Conservation (phyloP, 2,888 invertebrate species). For the Caenorhabditis zanzibari region DNA sequence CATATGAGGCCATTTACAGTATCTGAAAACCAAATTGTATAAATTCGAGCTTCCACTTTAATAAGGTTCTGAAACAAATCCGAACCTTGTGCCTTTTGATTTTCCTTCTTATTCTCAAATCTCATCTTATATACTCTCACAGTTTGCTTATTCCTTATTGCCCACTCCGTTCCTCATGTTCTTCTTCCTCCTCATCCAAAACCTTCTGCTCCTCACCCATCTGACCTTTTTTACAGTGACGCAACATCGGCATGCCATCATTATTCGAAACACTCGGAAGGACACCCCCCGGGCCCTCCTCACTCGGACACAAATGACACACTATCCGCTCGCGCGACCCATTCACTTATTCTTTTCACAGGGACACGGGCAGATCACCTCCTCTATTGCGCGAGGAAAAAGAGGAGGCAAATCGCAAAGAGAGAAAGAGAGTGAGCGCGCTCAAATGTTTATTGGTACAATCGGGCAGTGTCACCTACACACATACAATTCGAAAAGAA, state of each 20-base stretch:
- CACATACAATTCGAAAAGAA: slow-evolving; percentile 33
- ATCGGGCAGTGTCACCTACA: slow-evolving; percentile 49
- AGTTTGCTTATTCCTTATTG: slow-evolving; percentile 48
- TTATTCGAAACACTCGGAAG: background rate
- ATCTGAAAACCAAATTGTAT: too few species aligned
- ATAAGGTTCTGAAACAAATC: too few species aligned
- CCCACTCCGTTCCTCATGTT: slow-evolving; percentile 15
- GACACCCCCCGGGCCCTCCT: slow-evolving; percentile 18
- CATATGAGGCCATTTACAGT: too few species aligned
- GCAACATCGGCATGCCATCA: slow-evolving; percentile 50
- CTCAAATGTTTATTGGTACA: slow-evolving; percentile 60
- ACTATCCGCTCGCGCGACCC: slow-evolving; percentile 52
- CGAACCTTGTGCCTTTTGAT: background rate
- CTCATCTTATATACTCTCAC: background rate
- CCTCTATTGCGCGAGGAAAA: slow-evolving; percentile 15
- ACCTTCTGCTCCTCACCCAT: background rate
- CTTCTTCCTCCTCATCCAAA: slow-evolving; percentile 2
- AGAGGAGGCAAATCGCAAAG: background rate
- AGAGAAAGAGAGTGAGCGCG: slow-evolving; percentile 23
- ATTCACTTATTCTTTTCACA: slow-evolving; percentile 26
- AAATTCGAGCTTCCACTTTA: too few species aligned
- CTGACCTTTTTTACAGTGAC: slow-evolving; percentile 50
- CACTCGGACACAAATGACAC: slow-evolving; percentile 28
- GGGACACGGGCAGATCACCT: slow-evolving; percentile 24
- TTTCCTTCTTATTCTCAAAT: background rate